Evolutionary conservation across 2,797 vertebrate genomes (phyloP).

Genomic region (Mus caroli): DNA sequence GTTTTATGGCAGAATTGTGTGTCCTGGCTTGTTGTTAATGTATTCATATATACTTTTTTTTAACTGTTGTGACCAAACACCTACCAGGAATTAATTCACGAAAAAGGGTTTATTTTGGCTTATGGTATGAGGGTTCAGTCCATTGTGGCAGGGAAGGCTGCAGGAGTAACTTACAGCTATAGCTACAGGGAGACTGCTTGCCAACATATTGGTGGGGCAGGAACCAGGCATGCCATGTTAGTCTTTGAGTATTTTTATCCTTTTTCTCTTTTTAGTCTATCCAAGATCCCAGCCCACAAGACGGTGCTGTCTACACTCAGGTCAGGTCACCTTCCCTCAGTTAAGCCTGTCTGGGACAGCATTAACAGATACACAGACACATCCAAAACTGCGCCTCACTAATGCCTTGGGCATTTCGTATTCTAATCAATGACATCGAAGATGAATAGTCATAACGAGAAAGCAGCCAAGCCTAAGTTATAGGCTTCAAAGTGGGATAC

Average conservation of each 20-base stretch:
- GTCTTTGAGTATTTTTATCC: background rate
- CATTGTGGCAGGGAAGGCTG: background rate
- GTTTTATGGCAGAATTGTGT: background rate
- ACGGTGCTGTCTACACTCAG: too few relatives aligned
- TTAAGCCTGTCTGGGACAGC: background rate
- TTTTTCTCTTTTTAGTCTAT: background rate
- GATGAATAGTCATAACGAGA: background rate
- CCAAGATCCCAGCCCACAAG: background rate
- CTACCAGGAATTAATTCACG: background rate
- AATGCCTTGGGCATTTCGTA: background rate
- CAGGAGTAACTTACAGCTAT: background rate
- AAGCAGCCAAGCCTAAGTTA: background rate
- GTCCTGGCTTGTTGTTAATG: background rate
- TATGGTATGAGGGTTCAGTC: background rate
- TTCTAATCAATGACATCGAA: background rate
- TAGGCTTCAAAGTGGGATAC: background rate
- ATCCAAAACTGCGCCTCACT: background rate
- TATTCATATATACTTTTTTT: background rate
- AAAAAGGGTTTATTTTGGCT: background rate
- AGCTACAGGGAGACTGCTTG: background rate
- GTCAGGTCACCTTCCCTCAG: background rate
- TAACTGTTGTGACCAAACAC: background rate
- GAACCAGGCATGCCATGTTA: background rate
- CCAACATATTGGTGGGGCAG: background rate
- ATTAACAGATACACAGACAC: background rate